Conservation (phyloP, 2,113 vertebrate genomes). For the Etheostoma spectabile region DNA sequence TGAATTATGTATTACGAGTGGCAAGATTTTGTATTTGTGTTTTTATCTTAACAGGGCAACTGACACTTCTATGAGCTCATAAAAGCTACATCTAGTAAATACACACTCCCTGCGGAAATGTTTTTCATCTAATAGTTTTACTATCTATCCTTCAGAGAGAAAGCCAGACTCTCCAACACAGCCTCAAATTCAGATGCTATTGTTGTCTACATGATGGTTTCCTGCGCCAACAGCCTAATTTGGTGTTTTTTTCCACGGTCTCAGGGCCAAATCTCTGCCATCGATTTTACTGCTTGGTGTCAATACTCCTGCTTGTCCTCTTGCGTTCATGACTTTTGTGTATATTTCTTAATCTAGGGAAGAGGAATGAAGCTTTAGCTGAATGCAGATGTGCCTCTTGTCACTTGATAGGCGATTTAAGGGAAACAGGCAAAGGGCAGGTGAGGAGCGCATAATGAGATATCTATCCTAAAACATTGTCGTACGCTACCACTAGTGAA, state of each 20-base stretch:
- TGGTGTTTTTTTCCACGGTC: neutral
- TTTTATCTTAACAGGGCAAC: conserved; percentile 9
- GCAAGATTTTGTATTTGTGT: neutral
- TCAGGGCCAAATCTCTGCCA: conserved; percentile 24
- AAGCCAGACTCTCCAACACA: neutral
- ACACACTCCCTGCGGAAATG: neutral
- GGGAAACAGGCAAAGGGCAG: conserved; percentile 22
- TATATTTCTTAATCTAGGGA: conserved; percentile 52
- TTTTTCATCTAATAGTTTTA: neutral
- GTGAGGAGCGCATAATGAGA: conserved; percentile 50
- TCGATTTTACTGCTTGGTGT: conserved; percentile 46
- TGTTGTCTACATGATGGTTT: neutral
- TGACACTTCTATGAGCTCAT: conserved; percentile 16
- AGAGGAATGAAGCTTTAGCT: conserved; percentile 33
- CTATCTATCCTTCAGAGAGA: neutral
- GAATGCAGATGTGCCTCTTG: conserved; percentile 55
- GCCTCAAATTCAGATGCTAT: neutral
- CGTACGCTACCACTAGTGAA: neutral
- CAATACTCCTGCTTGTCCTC: conserved; percentile 39
- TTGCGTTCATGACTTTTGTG: conserved; percentile 50
- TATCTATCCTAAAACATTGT: conserved; percentile 1
- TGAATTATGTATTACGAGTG: conserved; percentile 5
- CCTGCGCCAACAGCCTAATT: neutral
- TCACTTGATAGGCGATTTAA: conserved; percentile 44
- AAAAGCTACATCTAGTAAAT: conserved; percentile 10